phyloP scores from a whole-genome alignment of 1,140 invertebrate genomes.

The Camponotus pennsylvanicus region DNA sequence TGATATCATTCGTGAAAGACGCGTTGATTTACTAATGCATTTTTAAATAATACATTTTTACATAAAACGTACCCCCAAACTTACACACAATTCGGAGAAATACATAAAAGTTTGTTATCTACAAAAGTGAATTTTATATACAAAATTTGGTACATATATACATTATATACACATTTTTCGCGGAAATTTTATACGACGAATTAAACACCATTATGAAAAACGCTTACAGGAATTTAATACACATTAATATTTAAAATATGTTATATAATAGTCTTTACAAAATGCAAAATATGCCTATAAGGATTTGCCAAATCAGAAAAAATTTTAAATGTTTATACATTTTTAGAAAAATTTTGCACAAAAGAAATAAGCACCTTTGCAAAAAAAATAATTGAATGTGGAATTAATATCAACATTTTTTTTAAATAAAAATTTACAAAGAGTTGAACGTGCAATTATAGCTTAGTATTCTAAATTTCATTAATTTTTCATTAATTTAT shows the following conservation, averaged over 20 bases:
- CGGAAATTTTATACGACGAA: slow-evolving; percentile 6
- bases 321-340: not conserved
- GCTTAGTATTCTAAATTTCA: too few relatives aligned
- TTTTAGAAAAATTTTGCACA: slow-evolving; percentile 4
- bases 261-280: not conserved
- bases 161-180: not conserved
- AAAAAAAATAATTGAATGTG: not conserved
- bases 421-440: not conserved
- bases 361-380: not conserved
- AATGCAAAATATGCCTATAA: not conserved
- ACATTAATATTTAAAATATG: not conserved
- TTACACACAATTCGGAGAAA: not conserved
- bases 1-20: not conserved
- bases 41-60: not conserved
- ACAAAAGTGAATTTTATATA: not conserved
- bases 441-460: not conserved
- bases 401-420: not conserved
- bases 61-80: not conserved
- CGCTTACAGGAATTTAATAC: slow-evolving; percentile 17
- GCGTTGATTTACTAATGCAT: not conserved
- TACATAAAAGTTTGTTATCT: slow-evolving; percentile 10
- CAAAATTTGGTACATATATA: not conserved
- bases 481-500: too few relatives aligned
- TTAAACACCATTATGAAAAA: not conserved
- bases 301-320: not conserved